Conservation (phyloP, 2,113 vertebrate species). For the Spea bombifrons region DNA sequence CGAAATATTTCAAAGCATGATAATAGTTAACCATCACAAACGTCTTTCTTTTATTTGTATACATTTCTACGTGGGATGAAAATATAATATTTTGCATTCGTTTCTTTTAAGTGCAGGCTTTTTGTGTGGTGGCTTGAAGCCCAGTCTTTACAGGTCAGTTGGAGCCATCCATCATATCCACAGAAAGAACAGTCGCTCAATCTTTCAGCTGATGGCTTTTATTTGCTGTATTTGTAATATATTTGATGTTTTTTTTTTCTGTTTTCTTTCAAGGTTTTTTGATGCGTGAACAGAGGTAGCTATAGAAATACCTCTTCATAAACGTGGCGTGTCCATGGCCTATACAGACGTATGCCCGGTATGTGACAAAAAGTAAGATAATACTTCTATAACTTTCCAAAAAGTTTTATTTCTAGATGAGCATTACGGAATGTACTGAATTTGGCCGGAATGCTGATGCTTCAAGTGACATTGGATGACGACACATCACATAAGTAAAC, state of each 20-base stretch:
- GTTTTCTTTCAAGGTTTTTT: conserved; percentile 41
- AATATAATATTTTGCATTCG: conserved; percentile 59
- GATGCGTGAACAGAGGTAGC: conserved; percentile 12
- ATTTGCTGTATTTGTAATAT: conserved; percentile 33
- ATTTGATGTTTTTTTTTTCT: conserved; percentile 43
- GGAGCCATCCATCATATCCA: conserved; percentile 68
- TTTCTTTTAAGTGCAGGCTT: conserved; percentile 66
- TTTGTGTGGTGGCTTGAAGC: conserved; percentile 61
- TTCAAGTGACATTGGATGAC: no score
- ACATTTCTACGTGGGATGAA: background rate
- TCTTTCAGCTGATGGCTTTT: conserved; percentile 54
- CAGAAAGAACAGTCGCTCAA: conserved; percentile 64
- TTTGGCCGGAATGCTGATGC: no score
- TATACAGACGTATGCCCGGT: conserved; percentile 16
- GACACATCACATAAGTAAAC: no score
- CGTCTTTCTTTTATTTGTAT: no score
- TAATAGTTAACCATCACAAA: no score
- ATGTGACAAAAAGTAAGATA: conserved; percentile 17
- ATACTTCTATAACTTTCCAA: conserved; percentile 33
- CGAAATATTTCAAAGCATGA: no score
- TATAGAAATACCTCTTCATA: conserved; percentile 31
- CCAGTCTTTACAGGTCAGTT: conserved; percentile 70
- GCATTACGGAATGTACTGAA: no score
- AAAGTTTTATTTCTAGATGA: background rate
- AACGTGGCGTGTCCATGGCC: conserved; percentile 34